Base-by-base conservation (phyloP, 2,888 invertebrate species). In the Oscheius sp. region DNA sequence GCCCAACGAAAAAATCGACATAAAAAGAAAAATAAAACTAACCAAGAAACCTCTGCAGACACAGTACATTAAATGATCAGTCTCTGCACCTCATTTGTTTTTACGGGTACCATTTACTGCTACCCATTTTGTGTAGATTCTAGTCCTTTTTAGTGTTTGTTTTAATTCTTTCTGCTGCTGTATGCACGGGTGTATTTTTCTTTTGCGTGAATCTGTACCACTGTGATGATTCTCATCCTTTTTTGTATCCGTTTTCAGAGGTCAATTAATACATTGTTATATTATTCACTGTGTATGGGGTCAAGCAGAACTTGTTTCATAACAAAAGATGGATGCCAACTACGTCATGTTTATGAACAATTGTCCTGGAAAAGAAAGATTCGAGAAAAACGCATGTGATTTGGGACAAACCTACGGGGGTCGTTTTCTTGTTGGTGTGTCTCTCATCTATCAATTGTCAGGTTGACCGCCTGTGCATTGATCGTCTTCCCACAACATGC, bases 1-100 rank as follows among this genome's bases (percentile, higher is more conserved):
- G 27, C 61, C 1, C 71, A 71, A 43, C 45, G 71, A 27, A 71
- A 71, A 29, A 71, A 71, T 52, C 27, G 53, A 6, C 35, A 71
- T 27, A 56, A 56, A 61, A 71, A 71, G 61, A 71, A 71, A 52
- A 63, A 46, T 16, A 70, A 45, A 41, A 61, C 35, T 35, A 35
- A 61, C 6, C 43, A 41, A 43, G 43, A 55, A n/a, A 49, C n/a
- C 21, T 55, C 61, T 43, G 29, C 21, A 35, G 25, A 41, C 27
- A 25, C 52, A 18, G 66, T 52, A 49, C 29, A 66, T 56, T 41
- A 49, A 49, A 23, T 35, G 35, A 35, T 35, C 35, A 35, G 35
- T 53, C 53, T 46, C 18, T 52, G 29, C 49, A 55, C 55, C 55
- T 55, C 55, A 25, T 25, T 18, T 55, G 21, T 55, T 55, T 21